A percentile compares a stretch with the other conserved stretches of the same genome.
Evolutionary conservation across 2,888 invertebrate genomes (phyloP).

Genomic region (Leptopilina drosophilae): DNA sequence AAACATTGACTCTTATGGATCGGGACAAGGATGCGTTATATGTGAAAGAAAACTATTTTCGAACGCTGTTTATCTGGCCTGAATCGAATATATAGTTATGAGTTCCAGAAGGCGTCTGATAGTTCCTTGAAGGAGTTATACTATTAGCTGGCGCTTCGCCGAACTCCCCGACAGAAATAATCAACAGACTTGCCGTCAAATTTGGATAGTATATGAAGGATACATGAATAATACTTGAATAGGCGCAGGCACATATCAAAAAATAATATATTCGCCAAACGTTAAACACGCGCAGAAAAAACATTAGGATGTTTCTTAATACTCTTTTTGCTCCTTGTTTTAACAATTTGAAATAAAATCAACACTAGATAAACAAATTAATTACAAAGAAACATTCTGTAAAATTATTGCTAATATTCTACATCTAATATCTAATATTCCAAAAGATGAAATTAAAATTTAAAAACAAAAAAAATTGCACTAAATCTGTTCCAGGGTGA

Average conservation of each 20-base stretch:
- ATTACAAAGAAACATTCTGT: no score
- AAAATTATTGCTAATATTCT: no score
- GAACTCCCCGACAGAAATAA: slow-evolving; percentile 54
- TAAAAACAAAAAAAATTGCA: no score
- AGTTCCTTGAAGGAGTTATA: slow-evolving; percentile 70
- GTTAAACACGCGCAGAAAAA: no score
- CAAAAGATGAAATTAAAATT: no score
- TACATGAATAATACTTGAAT: slow-evolving; percentile 3
- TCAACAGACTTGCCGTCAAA: slow-evolving; percentile 51
- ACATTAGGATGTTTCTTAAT: no score
- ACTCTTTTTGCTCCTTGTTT: no score
- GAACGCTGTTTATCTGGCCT: slow-evolving; percentile 65
- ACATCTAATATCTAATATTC: no score
- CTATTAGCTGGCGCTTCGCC: slow-evolving; percentile 62
- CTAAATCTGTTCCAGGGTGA: no score
- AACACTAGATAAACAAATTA: no score
- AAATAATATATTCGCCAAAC: background rate
- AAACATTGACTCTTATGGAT: background rate
- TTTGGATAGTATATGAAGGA: slow-evolving; percentile 32
- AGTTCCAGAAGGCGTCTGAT: slow-evolving; percentile 74
- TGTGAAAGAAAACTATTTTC: slow-evolving; percentile 26
- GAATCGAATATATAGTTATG: slow-evolving; percentile 74
- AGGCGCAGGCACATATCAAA: background rate
- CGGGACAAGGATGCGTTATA: background rate
- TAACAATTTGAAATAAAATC: no score